Percentiles rank a stretch among this genome's conserved stretches.
phyloP scores from a whole-genome alignment of 2,113 vertebrate species.

The Microcebus ravelobensis region DNA sequence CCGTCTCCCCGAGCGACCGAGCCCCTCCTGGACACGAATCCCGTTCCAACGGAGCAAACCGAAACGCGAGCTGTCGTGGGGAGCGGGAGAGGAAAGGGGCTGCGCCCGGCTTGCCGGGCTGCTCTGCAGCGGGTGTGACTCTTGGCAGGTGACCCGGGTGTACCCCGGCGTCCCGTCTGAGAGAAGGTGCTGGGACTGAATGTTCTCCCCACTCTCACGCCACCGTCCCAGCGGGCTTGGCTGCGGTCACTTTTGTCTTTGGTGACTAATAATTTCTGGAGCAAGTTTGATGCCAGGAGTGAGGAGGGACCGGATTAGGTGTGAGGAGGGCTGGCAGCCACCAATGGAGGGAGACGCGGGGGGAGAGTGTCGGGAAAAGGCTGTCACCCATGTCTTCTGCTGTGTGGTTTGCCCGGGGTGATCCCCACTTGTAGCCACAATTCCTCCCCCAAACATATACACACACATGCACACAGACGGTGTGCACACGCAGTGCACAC shows the following conservation, averaged over 20 bases:
- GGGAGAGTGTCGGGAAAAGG: accelerated
- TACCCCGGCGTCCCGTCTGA: neutral
- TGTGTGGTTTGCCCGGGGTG: accelerated
- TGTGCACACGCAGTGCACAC: neutral
- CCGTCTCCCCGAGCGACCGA: neutral
- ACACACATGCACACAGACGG: neutral
- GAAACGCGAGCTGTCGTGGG: neutral
- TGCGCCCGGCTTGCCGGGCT: no score
- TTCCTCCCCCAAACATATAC: neutral
- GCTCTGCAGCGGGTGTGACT: accelerated
- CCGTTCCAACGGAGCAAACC: neutral
- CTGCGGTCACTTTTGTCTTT: neutral
- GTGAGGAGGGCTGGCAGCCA: neutral
- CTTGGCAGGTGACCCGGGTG: accelerated
- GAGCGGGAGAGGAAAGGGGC: neutral
- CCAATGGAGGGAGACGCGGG: accelerated
- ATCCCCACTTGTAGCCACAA: neutral
- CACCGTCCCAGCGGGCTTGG: neutral
- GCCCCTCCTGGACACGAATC: neutral
- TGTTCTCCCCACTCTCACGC: no score
- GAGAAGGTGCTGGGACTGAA: neutral
- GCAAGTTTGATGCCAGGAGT: neutral
- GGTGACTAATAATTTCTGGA: neutral
- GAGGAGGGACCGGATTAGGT: neutral
- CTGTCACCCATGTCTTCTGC: neutral